phyloP scores from a whole-genome alignment of 2,888 invertebrate species.

The Adineta ricciae region DNA sequence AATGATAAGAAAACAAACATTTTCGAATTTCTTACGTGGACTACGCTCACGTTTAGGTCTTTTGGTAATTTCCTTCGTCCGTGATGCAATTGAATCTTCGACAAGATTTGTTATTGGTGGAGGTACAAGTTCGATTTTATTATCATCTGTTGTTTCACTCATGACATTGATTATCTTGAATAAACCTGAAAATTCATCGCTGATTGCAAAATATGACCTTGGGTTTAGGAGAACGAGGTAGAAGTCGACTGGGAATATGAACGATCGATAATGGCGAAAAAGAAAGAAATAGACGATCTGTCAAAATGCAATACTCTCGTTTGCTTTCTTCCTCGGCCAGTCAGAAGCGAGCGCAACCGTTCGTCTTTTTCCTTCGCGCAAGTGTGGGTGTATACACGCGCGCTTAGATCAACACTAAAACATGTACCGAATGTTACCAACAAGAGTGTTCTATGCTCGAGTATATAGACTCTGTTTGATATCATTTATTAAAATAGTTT shows the following conservation, averaged over 20 bases:
- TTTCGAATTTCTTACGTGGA: background rate
- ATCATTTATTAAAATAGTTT: too few species aligned
- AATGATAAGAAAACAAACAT: background rate
- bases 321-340: background rate
- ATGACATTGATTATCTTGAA: background rate
- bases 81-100: background rate
- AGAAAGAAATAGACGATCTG: background rate
- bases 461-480: too few species aligned
- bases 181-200: background rate
- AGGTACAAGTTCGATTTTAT: background rate
- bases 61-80: background rate
- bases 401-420: too few species aligned
- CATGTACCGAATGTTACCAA: too few species aligned
- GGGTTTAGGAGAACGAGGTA: background rate
- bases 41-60: constrained; percentile 17
- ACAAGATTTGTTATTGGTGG: background rate
- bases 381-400: background rate
- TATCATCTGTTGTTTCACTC: background rate
- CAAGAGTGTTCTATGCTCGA: too few species aligned
- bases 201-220: background rate
- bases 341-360: constrained; percentile 5
- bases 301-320: background rate
- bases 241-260: background rate
- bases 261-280: background rate
- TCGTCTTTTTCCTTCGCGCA: background rate